Conservation (phyloP, 2,797 vertebrate species). For the Hydrophis major region DNA sequence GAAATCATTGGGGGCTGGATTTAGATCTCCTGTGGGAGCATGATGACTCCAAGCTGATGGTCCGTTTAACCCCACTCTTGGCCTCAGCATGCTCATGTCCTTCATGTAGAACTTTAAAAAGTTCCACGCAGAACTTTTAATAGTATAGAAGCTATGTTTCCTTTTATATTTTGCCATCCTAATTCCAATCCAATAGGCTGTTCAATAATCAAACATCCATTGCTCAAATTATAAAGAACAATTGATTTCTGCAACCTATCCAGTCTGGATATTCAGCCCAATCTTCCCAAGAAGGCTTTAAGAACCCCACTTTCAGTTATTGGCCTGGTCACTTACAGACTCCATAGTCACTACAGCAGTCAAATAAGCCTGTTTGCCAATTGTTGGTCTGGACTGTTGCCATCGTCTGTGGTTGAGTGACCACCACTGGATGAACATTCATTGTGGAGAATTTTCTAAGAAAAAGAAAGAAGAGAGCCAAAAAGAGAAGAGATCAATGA, state of each 20-base stretch:
- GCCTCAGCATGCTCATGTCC: no score
- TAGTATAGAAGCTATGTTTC: neutral
- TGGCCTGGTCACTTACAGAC: slow-evolving; percentile 4
- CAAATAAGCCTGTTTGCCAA: slow-evolving; percentile 1
- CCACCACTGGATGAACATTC: neutral
- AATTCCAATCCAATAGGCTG: neutral
- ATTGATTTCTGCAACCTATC: neutral
- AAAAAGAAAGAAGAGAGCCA: neutral
- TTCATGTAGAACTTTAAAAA: neutral
- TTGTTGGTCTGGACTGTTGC: neutral
- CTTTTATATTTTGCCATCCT: neutral
- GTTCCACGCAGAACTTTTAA: neutral
- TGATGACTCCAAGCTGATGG: no score
- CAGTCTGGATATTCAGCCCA: neutral
- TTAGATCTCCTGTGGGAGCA: no score
- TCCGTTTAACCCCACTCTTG: no score
- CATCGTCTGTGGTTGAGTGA: neutral
- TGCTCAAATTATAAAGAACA: neutral
- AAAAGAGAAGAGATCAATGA: neutral
- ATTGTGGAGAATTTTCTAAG: neutral
- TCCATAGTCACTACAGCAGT: slow-evolving; percentile 6
- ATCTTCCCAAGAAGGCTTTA: neutral
- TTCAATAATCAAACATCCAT: neutral
- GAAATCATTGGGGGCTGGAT: neutral
- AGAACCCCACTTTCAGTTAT: neutral